Conservation (phyloP, 1,140 invertebrate species). For the Drosophila ambigua region DNA sequence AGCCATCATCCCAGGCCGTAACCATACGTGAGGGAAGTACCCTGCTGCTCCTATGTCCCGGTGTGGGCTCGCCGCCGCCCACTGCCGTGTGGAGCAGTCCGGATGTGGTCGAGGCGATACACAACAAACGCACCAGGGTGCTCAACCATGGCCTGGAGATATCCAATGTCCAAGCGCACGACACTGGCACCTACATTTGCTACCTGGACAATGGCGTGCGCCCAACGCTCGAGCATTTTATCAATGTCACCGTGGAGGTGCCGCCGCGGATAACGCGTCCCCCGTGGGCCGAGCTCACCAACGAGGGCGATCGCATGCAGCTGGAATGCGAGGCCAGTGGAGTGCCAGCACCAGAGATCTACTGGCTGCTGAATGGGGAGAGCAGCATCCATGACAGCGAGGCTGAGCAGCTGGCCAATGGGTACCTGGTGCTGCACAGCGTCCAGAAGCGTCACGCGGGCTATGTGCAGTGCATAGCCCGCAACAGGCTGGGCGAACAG, state of each 20-base stretch:
- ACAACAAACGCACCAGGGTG: constrained; percentile 72
- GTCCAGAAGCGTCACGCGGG: constrained; percentile 93
- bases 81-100: constrained; percentile 86
- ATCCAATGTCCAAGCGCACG: constrained; percentile 85
- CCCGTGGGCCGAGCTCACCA: constrained; percentile 86
- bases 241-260: constrained; percentile 85
- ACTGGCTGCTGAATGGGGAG: constrained; percentile 94
- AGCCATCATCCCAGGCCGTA: constrained; percentile 67
- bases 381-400: constrained; percentile 86
- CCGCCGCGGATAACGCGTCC: constrained; percentile 86
- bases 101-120: constrained; percentile 81
- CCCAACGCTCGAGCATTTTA: constrained; percentile 83
- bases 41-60: constrained; percentile 87
- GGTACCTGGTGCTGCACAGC: constrained; percentile 86
- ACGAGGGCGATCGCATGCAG: constrained; percentile 87
- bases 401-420: constrained; percentile 84
- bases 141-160: constrained; percentile 87
- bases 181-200: constrained; percentile 90
- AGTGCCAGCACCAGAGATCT: constrained; percentile 88
- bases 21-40: constrained; percentile 82
- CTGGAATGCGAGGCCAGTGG: constrained; percentile 88
- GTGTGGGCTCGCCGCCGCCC: constrained; percentile 86
- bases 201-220: constrained; percentile 83
- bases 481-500: constrained; percentile 90
- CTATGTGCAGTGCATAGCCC: constrained; percentile 94